Evolutionary conservation across 2,797 vertebrate species (phyloP).

Genomic region (Schizopygopsis pylzovi): DNA sequence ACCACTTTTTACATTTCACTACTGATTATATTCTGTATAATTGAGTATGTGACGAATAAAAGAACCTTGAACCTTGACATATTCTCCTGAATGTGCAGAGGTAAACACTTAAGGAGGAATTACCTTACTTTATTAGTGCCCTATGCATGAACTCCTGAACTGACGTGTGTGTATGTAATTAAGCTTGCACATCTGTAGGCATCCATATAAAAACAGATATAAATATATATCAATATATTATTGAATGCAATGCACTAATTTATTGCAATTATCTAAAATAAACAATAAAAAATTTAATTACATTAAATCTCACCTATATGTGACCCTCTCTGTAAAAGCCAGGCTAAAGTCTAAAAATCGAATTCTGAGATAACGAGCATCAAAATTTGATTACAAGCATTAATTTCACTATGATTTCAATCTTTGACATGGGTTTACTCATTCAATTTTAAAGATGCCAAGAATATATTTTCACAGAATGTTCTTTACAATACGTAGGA

Average conservation of each 20-base stretch:
- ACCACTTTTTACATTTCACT: not conserved
- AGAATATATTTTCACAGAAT: too few relatives aligned
- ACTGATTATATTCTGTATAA: too few relatives aligned
- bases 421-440: too few relatives aligned
- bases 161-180: not conserved
- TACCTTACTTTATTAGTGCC: not conserved
- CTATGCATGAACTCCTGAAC: not conserved
- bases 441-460: too few relatives aligned
- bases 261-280: not conserved
- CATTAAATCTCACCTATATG: not conserved
- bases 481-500: too few relatives aligned
- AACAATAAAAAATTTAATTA: not conserved
- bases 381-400: too few relatives aligned
- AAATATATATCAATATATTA: not conserved
- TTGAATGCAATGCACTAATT: not conserved
- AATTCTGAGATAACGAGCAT: too few relatives aligned
- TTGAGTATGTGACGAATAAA: too few relatives aligned
- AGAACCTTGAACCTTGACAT: too few relatives aligned
- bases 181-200: not conserved
- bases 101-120: conserved; percentile 2
- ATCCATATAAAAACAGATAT: not conserved
- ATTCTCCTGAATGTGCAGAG: conserved; percentile 18
- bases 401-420: too few relatives aligned
- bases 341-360: too few relatives aligned
- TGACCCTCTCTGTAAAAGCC: too few relatives aligned